phyloP scores from a whole-genome alignment of 2,888 invertebrate genomes.

The Cheilosia vernalis region DNA sequence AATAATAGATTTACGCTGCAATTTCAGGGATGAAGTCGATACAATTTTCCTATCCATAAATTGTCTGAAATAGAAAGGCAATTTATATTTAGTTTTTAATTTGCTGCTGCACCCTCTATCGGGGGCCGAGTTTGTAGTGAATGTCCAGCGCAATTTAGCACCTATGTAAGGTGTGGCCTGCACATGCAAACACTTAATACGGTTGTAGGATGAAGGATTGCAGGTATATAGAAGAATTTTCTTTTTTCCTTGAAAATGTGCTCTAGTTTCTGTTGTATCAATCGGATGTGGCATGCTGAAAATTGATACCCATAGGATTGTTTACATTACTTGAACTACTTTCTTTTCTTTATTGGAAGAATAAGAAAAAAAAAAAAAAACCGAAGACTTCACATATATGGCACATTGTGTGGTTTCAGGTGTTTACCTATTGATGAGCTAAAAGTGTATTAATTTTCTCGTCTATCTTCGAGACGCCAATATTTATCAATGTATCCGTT shows the following conservation, averaged over 20 bases:
- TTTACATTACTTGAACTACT: not conserved
- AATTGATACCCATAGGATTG: constrained; percentile 28
- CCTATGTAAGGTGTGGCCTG: constrained; percentile 27
- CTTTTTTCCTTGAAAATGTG: constrained; percentile 6
- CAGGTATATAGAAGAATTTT: constrained; percentile 10
- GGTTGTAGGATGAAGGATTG: no score
- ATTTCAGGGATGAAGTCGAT: constrained; percentile 4
- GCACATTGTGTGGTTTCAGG: not conserved
- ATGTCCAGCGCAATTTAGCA: constrained; percentile 2
- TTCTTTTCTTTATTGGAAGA: constrained; percentile 1
- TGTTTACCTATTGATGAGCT: constrained; percentile 32
- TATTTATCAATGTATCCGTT: constrained; percentile 37
- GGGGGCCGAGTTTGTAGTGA: not conserved
- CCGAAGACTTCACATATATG: not conserved
- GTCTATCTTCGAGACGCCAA: constrained; percentile 20
- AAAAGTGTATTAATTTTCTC: constrained; percentile 29
- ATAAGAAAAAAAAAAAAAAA: not conserved
- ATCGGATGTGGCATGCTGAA: not conserved
- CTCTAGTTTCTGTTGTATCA: not conserved
- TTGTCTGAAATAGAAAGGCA: not conserved
- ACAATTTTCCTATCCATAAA: not conserved
- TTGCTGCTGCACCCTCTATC: constrained; percentile 51
- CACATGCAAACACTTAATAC: constrained; percentile 14
- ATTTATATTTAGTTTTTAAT: constrained; percentile 13
- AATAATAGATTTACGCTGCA: not conserved